Conservation (phyloP, 2,797 vertebrate species). For the Peromyscus attwateri region DNA sequence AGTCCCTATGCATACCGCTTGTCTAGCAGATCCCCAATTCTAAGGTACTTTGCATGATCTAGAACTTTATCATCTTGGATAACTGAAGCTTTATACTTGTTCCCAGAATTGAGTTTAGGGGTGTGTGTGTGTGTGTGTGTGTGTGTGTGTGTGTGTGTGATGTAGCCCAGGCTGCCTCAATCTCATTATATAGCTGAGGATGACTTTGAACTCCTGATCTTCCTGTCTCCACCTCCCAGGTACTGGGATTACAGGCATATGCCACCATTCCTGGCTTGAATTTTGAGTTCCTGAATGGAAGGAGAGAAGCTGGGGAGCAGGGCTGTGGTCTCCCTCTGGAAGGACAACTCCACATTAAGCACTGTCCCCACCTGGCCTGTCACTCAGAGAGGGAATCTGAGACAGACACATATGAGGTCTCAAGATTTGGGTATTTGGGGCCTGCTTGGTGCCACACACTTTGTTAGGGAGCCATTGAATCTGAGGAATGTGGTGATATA, state of each 20-base stretch:
- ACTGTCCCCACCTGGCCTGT: neutral
- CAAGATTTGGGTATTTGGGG: neutral
- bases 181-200: neutral
- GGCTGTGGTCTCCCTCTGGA: neutral
- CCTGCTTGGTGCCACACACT: neutral
- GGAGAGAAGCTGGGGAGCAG: neutral
- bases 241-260: neutral
- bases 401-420: neutral
- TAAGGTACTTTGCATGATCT: neutral
- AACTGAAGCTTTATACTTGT: neutral
- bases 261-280: neutral
- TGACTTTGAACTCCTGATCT: neutral
- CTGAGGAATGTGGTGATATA: neutral
- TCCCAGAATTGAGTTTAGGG: neutral
- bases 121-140: neutral
- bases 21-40: neutral
- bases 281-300: constrained; percentile 42
- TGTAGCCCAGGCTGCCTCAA: neutral
- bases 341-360: neutral
- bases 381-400: neutral
- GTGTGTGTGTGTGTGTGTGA: neutral
- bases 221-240: neutral
- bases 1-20: too few species aligned
- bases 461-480: neutral
- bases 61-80: neutral